Evolutionary conservation across 2,113 vertebrate species (phyloP), one percentile per base, ranked within the genome.

Genomic region (Ascaphus truei): DNA sequence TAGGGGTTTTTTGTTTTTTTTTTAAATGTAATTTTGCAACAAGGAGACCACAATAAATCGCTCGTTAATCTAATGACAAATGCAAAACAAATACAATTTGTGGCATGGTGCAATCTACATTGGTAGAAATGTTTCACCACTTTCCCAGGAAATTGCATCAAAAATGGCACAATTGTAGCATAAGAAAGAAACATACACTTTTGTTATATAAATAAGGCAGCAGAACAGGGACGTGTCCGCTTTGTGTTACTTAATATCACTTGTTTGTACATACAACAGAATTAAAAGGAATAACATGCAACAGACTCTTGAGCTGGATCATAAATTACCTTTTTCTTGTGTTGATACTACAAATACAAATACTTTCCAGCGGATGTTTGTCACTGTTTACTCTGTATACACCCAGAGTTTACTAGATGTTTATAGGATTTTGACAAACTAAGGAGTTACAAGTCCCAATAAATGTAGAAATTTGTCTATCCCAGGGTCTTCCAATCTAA

Each of bases 101-200:
- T n/a, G n/a, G n/a, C n/a, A n/a, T n/a, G n/a, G n/a, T n/a, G n/a
- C n/a, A n/a, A n/a, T n/a, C n/a, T n/a, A 0, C 0, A 11, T 1
- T 3, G 15, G 4, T 13, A 45, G 41, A 45, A 45, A 85, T 83
- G 88, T 93, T 84, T 86, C 92, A 95, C 93, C 94, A 93, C 93
- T 98, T 92, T 98, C n/a, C 9, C 41, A 45, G 13, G 47, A 63
- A 26, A 22, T 63, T 51, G 30, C 45, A 51, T 51, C 16, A 26
- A 18, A n/a, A 6, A 39, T 53, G 15, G 39, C 47, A 27, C 2
- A 15, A 37, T 52, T 37, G 27, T 10, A 9, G 16, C 18, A 36
- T n/a, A n/a, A n/a, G n/a, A n/a, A n/a, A n/a, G n/a, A n/a, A n/a
- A n/a, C 30, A 36, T 2, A 34, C 15, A 63, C 31, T 15, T 25